Conservation (phyloP, 2,113 vertebrate species). For the Scatophagus argus region DNA sequence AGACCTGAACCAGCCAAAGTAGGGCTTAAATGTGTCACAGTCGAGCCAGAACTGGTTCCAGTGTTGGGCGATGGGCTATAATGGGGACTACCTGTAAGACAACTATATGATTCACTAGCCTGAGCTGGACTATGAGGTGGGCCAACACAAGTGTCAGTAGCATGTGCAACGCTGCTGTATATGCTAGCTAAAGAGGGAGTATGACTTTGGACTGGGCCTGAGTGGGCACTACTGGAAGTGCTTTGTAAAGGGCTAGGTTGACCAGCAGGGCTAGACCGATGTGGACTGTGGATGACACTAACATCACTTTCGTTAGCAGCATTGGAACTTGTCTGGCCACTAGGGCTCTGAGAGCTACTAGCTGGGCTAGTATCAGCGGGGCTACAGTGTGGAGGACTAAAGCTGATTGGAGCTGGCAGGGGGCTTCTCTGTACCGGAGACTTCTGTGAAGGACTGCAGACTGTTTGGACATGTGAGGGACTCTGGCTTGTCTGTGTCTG, state of each 20-base stretch:
- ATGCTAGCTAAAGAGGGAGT: slow-evolving; percentile 19
- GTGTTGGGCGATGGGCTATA: background rate
- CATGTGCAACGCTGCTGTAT: slow-evolving; percentile 38
- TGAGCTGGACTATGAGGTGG: slow-evolving; percentile 48
- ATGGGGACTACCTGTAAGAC: background rate
- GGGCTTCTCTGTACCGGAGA: slow-evolving; percentile 9
- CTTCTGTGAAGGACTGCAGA: slow-evolving; percentile 16
- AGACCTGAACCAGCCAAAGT: slow-evolving; percentile 1
- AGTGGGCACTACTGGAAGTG: slow-evolving; percentile 32
- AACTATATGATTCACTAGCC: slow-evolving; percentile 7
- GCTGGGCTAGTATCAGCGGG: slow-evolving; percentile 3
- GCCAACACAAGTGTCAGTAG: slow-evolving; percentile 26
- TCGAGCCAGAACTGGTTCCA: slow-evolving; percentile 25
- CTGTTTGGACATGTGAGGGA: slow-evolving; percentile 15
- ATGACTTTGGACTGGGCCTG: slow-evolving; percentile 37
- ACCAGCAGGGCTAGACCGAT: slow-evolving; percentile 69
- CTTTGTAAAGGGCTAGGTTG: slow-evolving; percentile 63
- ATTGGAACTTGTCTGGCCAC: background rate
- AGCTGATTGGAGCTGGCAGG: slow-evolving; percentile 8
- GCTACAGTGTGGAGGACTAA: slow-evolving; percentile 66
- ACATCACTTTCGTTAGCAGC: slow-evolving; percentile 15
- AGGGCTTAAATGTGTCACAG: slow-evolving; percentile 5
- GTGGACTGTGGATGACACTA: slow-evolving; percentile 21
- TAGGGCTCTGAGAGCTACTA: slow-evolving; percentile 8
- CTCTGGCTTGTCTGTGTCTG: background rate